These are phyloP conservation scores for Nebria ingens DNA, from an alignment of 1,140 invertebrate species.

Conservation along the genomic window DNA sequence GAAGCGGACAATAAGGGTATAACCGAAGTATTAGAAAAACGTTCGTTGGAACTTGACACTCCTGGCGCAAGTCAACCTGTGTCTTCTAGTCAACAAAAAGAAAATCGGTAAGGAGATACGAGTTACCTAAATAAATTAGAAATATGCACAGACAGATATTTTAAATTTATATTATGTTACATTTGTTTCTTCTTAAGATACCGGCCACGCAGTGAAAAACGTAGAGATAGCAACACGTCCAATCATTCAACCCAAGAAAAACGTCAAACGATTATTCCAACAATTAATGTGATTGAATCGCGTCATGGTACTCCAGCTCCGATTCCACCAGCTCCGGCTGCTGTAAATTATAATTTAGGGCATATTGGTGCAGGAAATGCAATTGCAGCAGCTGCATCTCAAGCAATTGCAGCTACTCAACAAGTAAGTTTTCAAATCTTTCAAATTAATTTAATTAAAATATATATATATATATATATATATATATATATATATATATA, in stretches of 20 bases:
- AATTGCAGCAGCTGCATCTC: conserved; percentile 88
- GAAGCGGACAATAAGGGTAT: conserved; percentile 98
- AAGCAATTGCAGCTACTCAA: conserved; percentile 92
- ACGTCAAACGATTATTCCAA: conserved; percentile 28
- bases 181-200: conserved; percentile 19
- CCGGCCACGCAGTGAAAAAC: conserved; percentile 27
- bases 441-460: conserved; percentile 6
- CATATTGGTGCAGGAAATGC: conserved; percentile 72
- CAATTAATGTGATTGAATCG: conserved; percentile 3
- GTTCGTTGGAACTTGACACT: conserved; percentile 70
- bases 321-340: conserved; percentile 23
- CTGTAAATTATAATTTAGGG: conserved; percentile 40
- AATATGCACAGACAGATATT: conserved; percentile 11
- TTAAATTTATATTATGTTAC: conserved; percentile 10
- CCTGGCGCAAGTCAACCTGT: conserved; percentile 39
- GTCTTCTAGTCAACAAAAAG: conserved; percentile 35
- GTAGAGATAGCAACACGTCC: conserved; percentile 26
- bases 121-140: neutral
- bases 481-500: conserved; percentile 6
- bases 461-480: neutral
- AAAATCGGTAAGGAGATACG: conserved; percentile 38
- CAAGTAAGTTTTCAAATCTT: conserved; percentile 48
- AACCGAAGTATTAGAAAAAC: conserved; percentile 89
- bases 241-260: conserved; percentile 34
- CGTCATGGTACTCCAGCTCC: conserved; percentile 14